Evolutionary conservation across 2,797 vertebrate genomes (phyloP).

Genomic region (Argya squamiceps): DNA sequence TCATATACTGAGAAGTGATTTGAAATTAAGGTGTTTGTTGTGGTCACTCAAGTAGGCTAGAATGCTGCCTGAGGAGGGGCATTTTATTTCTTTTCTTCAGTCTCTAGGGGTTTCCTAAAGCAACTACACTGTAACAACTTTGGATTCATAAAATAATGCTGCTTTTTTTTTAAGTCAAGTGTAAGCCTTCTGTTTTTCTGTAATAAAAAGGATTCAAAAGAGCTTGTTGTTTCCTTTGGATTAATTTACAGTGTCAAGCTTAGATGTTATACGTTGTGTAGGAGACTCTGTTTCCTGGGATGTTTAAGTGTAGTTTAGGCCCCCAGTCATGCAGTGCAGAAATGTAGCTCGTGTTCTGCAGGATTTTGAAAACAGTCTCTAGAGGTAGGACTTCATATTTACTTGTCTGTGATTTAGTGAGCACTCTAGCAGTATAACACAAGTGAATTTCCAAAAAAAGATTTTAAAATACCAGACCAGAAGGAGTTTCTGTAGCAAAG

Average conservation of each 20-base stretch:
- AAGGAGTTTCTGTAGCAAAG: not conserved
- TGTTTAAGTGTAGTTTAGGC: accelerated
- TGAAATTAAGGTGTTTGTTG: constrained; percentile 12
- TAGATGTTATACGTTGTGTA: not conserved
- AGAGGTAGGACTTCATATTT: not conserved
- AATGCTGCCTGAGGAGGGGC: not conserved
- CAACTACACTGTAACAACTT: constrained; percentile 61
- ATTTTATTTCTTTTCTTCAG: constrained; percentile 45
- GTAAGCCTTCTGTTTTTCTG: constrained; percentile 73
- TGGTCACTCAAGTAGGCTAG: constrained; percentile 14
- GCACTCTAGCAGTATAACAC: not conserved
- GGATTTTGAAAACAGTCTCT: not conserved
- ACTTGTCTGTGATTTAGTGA: not conserved
- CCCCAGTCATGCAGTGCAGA: accelerated
- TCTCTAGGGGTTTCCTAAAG: constrained; percentile 55
- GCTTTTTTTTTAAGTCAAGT: constrained; percentile 60
- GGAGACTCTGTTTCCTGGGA: not conserved
- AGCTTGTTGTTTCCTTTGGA: not conserved
- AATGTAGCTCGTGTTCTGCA: not conserved
- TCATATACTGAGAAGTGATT: not conserved
- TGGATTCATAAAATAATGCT: constrained; percentile 44
- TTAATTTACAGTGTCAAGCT: not conserved
- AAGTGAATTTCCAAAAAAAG: not conserved
- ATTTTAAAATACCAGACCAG: not conserved
- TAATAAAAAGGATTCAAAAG: constrained; percentile 74